Evolutionary conservation across 2,113 vertebrate species (phyloP).

Genomic region (Scatophagus argus): DNA sequence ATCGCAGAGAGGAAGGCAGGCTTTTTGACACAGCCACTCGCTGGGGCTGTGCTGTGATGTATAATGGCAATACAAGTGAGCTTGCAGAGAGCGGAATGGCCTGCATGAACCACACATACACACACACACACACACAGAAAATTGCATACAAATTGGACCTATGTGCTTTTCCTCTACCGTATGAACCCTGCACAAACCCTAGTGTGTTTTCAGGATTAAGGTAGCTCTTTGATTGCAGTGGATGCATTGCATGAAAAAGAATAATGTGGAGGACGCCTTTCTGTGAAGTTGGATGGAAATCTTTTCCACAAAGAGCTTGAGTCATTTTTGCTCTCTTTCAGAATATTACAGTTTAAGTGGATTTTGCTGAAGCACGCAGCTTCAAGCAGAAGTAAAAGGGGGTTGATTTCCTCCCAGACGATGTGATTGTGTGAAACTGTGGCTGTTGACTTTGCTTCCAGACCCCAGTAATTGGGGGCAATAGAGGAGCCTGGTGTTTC

Average conservation of each 20-base stretch:
- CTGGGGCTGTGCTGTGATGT: constrained; percentile 79
- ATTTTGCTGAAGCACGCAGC: constrained; percentile 52
- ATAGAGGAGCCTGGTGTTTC: constrained; percentile 70
- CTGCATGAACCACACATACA: constrained; percentile 28
- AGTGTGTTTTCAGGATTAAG: constrained; percentile 52
- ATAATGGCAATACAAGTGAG: constrained; percentile 82
- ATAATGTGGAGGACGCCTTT: constrained; percentile 39
- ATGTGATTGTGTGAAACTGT: constrained; percentile 68
- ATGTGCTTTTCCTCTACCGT: constrained; percentile 53
- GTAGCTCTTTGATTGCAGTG: constrained; percentile 56
- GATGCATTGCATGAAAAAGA: constrained; percentile 61
- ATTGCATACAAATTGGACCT: constrained; percentile 65
- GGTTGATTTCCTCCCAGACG: constrained; percentile 71
- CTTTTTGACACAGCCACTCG: constrained; percentile 81
- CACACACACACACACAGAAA: constrained; percentile 30
- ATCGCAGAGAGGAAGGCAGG: constrained; percentile 75
- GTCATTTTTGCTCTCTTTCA: constrained; percentile 57
- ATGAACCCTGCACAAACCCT: constrained; percentile 32
- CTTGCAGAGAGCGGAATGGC: constrained; percentile 57
- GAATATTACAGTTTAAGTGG: constrained; percentile 74
- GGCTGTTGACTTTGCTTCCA: constrained; percentile 66
- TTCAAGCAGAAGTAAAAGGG: constrained; percentile 46
- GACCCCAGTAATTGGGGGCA: constrained; percentile 72
- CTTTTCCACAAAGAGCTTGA: constrained; percentile 57
- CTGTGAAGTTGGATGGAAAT: constrained; percentile 63